phyloP scores from a whole-genome alignment of 2,888 invertebrate genomes.

The Microctonus aethiopoides region DNA sequence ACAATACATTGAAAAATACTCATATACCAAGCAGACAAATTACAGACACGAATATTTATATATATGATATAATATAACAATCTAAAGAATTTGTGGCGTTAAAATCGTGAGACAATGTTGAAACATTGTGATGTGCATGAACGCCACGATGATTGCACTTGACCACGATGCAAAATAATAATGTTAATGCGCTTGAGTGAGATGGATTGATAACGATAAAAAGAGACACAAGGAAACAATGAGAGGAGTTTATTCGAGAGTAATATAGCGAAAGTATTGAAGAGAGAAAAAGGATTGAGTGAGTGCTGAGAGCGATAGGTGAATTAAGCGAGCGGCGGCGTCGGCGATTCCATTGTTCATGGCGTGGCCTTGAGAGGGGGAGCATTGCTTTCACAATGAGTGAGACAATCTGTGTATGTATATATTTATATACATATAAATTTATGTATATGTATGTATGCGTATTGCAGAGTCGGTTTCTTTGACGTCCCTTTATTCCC shows the following conservation, averaged over 20 bases:
- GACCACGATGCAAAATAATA: slow-evolving; percentile 1
- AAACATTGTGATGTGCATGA: not conserved
- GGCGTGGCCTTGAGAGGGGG: not conserved
- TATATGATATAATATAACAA: not conserved
- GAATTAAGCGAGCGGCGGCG: not conserved
- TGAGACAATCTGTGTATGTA: no score
- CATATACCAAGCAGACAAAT: not conserved
- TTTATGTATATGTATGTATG: not conserved
- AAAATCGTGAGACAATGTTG: not conserved
- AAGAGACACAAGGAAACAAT: not conserved
- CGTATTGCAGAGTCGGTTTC: not conserved
- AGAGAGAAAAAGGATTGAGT: not conserved
- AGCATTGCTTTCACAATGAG: slow-evolving; percentile 11
- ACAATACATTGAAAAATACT: not conserved
- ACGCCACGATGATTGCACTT: slow-evolving; percentile 2
- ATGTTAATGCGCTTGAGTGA: not conserved
- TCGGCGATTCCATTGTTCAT: not conserved
- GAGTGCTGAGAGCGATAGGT: slow-evolving; percentile 32
- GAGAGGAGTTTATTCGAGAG: not conserved
- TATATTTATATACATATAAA: not conserved
- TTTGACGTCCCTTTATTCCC: not conserved
- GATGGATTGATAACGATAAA: not conserved
- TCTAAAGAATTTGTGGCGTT: not conserved
- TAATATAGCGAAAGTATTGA: not conserved
- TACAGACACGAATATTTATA: not conserved